phyloP scores from a whole-genome alignment of 2,888 invertebrate species.

The Oxyscelio sp. region DNA sequence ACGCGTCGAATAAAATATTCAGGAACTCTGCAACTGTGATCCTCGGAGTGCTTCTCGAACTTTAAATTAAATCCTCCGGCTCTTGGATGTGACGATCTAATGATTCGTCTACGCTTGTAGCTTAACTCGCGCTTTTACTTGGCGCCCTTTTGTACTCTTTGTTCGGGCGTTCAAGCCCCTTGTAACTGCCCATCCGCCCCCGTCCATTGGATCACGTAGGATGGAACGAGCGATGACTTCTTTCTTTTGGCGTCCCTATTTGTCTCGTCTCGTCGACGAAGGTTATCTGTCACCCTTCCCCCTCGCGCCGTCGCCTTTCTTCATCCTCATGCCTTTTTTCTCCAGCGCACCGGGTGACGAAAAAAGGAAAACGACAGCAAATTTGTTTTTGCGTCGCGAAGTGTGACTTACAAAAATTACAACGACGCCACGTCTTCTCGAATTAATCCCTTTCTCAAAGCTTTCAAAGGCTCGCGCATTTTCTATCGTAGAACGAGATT shows the following conservation, averaged over 20 bases:
- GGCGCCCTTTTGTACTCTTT: constrained; percentile 71
- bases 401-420: constrained; percentile 60
- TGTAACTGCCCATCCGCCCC: constrained; percentile 73
- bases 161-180: constrained; percentile 67
- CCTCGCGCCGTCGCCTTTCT: constrained; percentile 2
- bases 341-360: background rate
- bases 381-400: constrained; percentile 55
- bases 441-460: constrained; percentile 38
- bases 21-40: too few relatives aligned
- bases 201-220: constrained; percentile 69
- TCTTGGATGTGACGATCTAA: constrained; percentile 66
- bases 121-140: constrained; percentile 68
- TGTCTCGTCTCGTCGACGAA: constrained; percentile 31
- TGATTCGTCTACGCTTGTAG: constrained; percentile 67
- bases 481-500: background rate
- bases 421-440: constrained; percentile 34
- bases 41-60: too few relatives aligned
- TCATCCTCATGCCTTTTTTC: constrained; percentile 28
- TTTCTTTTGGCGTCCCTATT: constrained; percentile 46
- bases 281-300: constrained; percentile 25
- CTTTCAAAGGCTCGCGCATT: constrained; percentile 19
- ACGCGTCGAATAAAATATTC: too few relatives aligned
- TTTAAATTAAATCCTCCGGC: constrained; percentile 70
- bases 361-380: constrained; percentile 48
- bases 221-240: constrained; percentile 70